These are phyloP conservation scores for Sardina pilchardus DNA, from an alignment of 2,113 vertebrate genomes.

Conservation along the genomic window DNA sequence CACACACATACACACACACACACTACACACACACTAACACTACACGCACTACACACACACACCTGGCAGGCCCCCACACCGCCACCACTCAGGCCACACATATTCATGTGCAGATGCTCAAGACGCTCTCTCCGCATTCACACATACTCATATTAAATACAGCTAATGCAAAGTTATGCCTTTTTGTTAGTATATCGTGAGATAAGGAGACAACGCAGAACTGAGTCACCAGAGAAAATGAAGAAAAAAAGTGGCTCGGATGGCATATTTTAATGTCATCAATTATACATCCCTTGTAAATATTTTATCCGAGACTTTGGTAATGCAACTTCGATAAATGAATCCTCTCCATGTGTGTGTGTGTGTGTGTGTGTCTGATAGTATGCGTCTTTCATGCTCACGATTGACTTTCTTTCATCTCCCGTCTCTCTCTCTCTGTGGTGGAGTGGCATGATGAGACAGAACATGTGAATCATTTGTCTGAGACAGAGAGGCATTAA, in stretches of 20 bases:
- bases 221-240: not conserved
- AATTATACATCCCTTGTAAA: not conserved
- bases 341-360: not conserved
- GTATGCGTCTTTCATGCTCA: not conserved
- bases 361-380: no score
- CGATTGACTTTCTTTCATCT: not conserved
- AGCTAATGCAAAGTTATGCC: no score
- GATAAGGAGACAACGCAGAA: not conserved
- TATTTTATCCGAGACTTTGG: not conserved
- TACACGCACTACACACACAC: no score
- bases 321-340: not conserved
- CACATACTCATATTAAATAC: no score
- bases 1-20: no score
- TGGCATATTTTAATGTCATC: not conserved
- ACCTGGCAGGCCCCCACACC: not conserved
- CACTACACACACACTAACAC: no score
- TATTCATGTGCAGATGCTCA: not conserved
- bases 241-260: not conserved
- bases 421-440: not conserved
- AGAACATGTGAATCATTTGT: conserved; percentile 8
- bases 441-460: not conserved
- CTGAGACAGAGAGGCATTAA: not conserved
- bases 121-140: no score
- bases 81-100: not conserved
- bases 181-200: not conserved